Evolutionary conservation across 2,113 vertebrate genomes (phyloP).

Genomic region (Pseudopipra pipra): DNA sequence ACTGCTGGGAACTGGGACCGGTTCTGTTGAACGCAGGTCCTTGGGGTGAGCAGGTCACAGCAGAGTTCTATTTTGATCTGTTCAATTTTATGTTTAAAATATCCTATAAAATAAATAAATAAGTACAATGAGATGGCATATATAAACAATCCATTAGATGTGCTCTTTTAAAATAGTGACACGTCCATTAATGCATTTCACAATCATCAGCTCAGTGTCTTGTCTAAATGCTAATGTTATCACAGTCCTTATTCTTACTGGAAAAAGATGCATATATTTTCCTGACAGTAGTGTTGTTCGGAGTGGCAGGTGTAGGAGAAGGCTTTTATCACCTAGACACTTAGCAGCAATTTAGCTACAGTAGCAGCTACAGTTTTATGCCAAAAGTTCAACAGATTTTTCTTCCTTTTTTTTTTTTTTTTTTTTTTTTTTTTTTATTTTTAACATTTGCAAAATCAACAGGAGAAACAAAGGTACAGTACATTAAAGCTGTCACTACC

Average conservation of each 20-base stretch:
- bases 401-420: neutral
- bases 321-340: slow-evolving; percentile 47
- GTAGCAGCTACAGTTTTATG: neutral
- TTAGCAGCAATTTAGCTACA: slow-evolving; percentile 29
- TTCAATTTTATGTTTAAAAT: slow-evolving; percentile 39
- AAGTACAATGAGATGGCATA: neutral
- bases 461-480: neutral
- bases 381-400: neutral
- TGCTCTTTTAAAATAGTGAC: slow-evolving; percentile 44
- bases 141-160: slow-evolving; percentile 38
- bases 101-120: slow-evolving; percentile 55
- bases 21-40: neutral
- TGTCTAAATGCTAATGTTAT: slow-evolving; percentile 47
- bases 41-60: slow-evolving; percentile 26
- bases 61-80: slow-evolving; percentile 47
- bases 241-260: slow-evolving; percentile 24
- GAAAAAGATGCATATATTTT: slow-evolving; percentile 49
- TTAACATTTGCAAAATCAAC: neutral
- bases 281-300: neutral
- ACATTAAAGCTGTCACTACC: neutral
- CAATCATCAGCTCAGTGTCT: neutral
- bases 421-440: neutral
- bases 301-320: slow-evolving; percentile 22
- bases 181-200: slow-evolving; percentile 23
- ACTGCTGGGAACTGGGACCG: neutral